These are phyloP conservation scores for Nudaria mundana DNA, from an alignment of 2,888 invertebrate genomes.

Conservation along the genomic window DNA sequence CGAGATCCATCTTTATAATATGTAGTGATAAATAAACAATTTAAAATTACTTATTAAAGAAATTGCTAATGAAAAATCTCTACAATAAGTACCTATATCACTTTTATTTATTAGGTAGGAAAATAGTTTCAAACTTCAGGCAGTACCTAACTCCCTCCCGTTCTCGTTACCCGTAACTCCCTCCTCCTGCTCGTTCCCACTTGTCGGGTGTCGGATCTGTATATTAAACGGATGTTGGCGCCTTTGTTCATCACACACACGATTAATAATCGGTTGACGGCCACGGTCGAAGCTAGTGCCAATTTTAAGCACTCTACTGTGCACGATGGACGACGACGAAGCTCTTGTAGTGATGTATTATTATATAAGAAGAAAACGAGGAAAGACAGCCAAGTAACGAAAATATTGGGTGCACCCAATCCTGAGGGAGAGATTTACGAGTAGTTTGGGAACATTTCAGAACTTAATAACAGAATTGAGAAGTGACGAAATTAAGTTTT, in stretches of 20 bases:
- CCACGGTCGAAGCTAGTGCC: slow-evolving; percentile 12
- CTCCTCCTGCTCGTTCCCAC: no score
- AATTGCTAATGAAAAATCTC: no score
- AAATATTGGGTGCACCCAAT: neutral
- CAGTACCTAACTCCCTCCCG: no score
- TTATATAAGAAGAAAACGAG: slow-evolving; percentile 1
- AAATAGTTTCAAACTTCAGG: no score
- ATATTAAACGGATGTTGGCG: slow-evolving; percentile 1
- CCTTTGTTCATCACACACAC: slow-evolving; percentile 7
- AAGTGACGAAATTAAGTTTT: no score
- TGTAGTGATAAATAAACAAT: no score
- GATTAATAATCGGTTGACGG: slow-evolving; percentile 11
- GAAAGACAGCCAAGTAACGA: no score
- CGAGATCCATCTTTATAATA: no score
- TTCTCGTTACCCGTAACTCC: no score
- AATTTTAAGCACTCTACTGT: slow-evolving; percentile 2
- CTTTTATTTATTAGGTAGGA: no score
- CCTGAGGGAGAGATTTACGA: slow-evolving; percentile 1
- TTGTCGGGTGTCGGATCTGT: neutral
- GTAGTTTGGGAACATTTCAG: neutral
- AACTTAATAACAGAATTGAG: neutral
- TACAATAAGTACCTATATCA: no score
- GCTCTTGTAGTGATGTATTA: neutral
- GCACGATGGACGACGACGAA: neutral
- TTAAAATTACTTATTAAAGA: no score